Evolutionary conservation across 1,140 invertebrate species (phyloP).

Genomic region (Melitaea cinxia): DNA sequence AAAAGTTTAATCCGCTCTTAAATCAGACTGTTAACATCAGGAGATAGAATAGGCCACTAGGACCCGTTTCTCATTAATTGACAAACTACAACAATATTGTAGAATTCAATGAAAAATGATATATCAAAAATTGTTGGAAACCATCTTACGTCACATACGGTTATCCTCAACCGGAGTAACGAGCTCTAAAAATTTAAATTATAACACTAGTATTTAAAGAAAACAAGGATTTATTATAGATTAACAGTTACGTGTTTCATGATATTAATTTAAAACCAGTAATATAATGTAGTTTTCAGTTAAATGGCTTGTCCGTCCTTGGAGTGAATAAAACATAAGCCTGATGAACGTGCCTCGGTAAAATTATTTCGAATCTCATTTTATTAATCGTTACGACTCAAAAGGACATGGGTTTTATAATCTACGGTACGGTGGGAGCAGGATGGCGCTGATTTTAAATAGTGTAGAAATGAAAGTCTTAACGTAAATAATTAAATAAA

Average conservation of each 20-base stretch:
- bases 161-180: too few relatives aligned
- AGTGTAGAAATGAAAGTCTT: background rate
- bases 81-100: too few relatives aligned
- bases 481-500: too few relatives aligned
- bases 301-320: conserved; percentile 72
- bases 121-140: too few relatives aligned
- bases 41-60: too few relatives aligned
- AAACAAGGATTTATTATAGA: conserved; percentile 19
- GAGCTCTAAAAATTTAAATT: too few relatives aligned
- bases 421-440: conserved; percentile 17
- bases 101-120: too few relatives aligned
- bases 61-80: too few relatives aligned
- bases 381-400: conserved; percentile 35
- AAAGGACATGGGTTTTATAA: conserved; percentile 27
- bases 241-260: conserved; percentile 10
- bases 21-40: too few relatives aligned
- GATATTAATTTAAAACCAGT: conserved; percentile 37
- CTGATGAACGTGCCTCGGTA: conserved; percentile 73
- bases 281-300: conserved; percentile 44
- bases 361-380: conserved; percentile 62
- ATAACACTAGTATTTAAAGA: conserved; percentile 20
- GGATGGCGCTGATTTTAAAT: conserved; percentile 32
- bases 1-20: too few relatives aligned
- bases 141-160: too few relatives aligned
- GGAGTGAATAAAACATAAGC: conserved; percentile 67